These are phyloP conservation scores for Lithobates pipiens DNA, from an alignment of 2,797 vertebrate genomes.

Conservation along the genomic window DNA sequence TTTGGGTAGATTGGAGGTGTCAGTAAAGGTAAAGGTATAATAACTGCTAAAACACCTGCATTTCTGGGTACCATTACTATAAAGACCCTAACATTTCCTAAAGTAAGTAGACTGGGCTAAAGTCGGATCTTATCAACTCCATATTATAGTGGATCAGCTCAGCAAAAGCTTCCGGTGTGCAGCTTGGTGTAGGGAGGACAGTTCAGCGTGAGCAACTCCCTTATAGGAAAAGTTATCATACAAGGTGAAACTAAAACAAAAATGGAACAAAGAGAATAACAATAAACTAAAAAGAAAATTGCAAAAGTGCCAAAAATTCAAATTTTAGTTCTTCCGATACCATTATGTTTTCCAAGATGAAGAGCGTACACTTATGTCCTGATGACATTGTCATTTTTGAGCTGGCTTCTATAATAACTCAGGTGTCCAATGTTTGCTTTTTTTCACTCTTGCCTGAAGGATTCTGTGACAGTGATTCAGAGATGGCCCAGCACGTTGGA, in stretches of 20 bases:
- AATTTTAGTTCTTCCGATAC: background rate
- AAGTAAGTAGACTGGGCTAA: background rate
- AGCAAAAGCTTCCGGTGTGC: background rate
- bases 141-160: background rate
- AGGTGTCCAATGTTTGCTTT: constrained; percentile 43
- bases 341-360: background rate
- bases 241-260: background rate
- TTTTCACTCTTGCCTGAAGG: constrained; percentile 41
- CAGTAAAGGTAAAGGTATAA: too few relatives aligned
- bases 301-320: background rate
- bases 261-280: background rate
- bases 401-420: constrained; percentile 36
- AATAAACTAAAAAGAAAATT: background rate
- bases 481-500: constrained; percentile 61
- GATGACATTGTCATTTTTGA: constrained; percentile 27
- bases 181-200: background rate
- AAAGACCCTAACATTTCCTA: background rate
- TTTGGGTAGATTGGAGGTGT: too few relatives aligned
- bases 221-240: background rate
- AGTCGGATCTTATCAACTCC: background rate
- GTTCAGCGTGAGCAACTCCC: background rate
- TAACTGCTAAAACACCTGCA: too few relatives aligned
- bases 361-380: constrained; percentile 29
- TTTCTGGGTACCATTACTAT: background rate
- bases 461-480: constrained; percentile 51